Percentiles rank a stretch among this genome's conserved stretches.
Conservation (phyloP, 2,797 vertebrate genomes). For the Limosa lapponica region DNA sequence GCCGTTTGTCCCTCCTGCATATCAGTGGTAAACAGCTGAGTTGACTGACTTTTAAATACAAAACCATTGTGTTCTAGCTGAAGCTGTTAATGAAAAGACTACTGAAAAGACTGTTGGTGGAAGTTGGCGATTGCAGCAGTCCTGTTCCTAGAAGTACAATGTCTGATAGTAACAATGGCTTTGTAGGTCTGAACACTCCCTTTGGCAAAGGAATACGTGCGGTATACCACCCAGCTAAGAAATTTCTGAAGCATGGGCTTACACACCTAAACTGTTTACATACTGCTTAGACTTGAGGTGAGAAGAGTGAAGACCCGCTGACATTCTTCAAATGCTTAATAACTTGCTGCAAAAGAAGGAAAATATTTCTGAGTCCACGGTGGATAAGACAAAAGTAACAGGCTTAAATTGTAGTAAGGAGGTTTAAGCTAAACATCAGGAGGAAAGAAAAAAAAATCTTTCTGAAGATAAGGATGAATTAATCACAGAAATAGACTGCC, state of each 20-base stretch:
- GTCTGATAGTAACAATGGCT: background rate
- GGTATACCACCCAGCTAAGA: background rate
- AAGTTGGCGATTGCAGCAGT: background rate
- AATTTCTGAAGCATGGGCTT: background rate
- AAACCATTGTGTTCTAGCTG: conserved; percentile 1
- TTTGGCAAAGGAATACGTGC: background rate
- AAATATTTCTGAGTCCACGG: background rate
- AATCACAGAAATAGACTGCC: background rate
- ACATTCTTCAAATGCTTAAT: background rate
- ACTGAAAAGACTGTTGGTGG: background rate
- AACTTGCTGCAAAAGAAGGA: background rate
- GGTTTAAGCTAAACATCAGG: background rate
- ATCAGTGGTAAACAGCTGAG: background rate
- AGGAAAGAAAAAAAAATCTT: background rate
- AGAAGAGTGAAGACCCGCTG: background rate
- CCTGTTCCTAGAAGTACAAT: conserved; percentile 16
- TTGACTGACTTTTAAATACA: background rate
- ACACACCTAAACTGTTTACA: background rate
- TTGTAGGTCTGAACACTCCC: background rate
- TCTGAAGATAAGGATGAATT: background rate
- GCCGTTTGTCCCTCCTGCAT: background rate
- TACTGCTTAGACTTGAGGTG: background rate
- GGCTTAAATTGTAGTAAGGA: background rate
- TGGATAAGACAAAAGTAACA: background rate
- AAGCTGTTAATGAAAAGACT: background rate